phyloP scores from a whole-genome alignment of 2,888 invertebrate genomes.

The Ecliptopera silaceata region DNA sequence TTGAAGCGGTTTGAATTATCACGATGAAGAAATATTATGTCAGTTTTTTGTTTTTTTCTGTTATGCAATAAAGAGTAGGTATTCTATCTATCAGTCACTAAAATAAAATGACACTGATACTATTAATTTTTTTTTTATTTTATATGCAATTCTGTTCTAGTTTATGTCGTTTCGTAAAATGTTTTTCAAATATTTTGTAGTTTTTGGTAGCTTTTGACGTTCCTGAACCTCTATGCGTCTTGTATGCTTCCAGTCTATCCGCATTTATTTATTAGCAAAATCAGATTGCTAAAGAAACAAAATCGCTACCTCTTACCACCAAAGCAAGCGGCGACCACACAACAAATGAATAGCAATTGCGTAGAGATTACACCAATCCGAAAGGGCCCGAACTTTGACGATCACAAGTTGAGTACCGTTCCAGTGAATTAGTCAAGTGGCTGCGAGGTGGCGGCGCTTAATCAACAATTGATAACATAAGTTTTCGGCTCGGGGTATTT shows the following conservation, averaged over 20 bases:
- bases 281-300: neutral
- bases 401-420: conserved; percentile 39
- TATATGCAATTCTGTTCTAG: too few species aligned
- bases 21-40: too few species aligned
- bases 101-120: too few species aligned
- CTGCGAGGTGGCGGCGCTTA: conserved; percentile 17
- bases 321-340: conserved; percentile 34
- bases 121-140: too few species aligned
- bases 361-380: conserved; percentile 72
- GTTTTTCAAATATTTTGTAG: too few species aligned
- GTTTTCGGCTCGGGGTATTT: conserved; percentile 1
- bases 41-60: too few species aligned
- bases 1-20: too few species aligned
- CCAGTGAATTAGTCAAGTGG: conserved; percentile 33
- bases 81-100: too few species aligned
- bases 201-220: too few species aligned
- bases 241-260: neutral
- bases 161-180: too few species aligned
- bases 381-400: conserved; percentile 57
- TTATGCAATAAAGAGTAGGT: too few species aligned
- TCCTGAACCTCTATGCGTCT: too few species aligned
- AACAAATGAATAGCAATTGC: conserved; percentile 77
- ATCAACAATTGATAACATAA: conserved; percentile 19
- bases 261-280: neutral
- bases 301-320: conserved; percentile 14